Evolutionary conservation across 2,113 vertebrate genomes (phyloP).

Genomic region (Ageneiosus marmoratus): DNA sequence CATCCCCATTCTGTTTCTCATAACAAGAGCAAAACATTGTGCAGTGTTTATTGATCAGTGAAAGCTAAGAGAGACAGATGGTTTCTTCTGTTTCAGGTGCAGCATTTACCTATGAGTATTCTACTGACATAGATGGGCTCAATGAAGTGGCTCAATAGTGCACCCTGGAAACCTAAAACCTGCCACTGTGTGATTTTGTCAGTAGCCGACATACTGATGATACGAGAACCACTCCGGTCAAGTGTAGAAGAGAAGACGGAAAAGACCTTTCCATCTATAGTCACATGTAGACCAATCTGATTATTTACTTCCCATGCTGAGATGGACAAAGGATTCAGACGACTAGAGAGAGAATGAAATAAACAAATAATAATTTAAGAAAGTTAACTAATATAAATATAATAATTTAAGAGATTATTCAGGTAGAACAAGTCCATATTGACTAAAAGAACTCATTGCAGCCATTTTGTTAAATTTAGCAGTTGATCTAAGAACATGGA

Average conservation of each 20-base stretch:
- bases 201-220: constrained; percentile 86
- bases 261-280: constrained; percentile 86
- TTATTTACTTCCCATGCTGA: constrained; percentile 82
- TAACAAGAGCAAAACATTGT: neutral
- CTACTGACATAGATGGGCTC: constrained; percentile 87
- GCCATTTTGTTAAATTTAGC: neutral
- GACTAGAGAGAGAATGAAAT: constrained; percentile 62
- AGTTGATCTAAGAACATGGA: neutral
- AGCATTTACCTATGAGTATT: constrained; percentile 83
- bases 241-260: constrained; percentile 76
- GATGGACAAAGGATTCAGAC: constrained; percentile 80
- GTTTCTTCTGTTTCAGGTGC: neutral
- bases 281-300: constrained; percentile 85
- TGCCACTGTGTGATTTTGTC: constrained; percentile 95
- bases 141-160: constrained; percentile 90
- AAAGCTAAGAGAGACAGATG: neutral
- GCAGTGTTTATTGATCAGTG: neutral
- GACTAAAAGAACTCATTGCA: neutral
- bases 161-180: constrained; percentile 91
- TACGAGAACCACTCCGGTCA: constrained; percentile 62
- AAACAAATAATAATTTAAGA: neutral
- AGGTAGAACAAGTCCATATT: neutral
- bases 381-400: neutral
- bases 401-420: neutral
- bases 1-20: neutral